These are phyloP conservation scores for Nannospalax galili DNA, from an alignment of 2,113 vertebrate genomes.

Conservation along the genomic window DNA sequence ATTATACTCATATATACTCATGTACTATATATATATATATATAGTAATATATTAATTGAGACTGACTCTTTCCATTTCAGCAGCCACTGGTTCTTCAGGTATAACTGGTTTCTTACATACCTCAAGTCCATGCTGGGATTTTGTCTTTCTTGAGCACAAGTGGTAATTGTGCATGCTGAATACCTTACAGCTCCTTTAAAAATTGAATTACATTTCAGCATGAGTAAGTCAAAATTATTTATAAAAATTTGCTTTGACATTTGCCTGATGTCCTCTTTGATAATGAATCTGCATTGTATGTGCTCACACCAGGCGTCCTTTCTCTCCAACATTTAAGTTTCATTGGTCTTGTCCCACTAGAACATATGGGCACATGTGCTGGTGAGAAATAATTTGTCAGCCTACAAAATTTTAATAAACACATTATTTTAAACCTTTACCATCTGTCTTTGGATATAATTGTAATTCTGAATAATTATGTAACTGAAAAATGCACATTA, in stretches of 20 bases:
- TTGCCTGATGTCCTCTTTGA: background rate
- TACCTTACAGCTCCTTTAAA: background rate
- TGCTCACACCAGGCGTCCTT: background rate
- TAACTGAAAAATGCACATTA: constrained; percentile 32
- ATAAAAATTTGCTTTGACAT: background rate
- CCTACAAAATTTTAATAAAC: constrained; percentile 67
- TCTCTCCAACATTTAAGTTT: background rate
- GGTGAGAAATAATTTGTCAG: constrained; percentile 45
- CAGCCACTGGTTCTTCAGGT: too few species aligned
- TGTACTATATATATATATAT: too few species aligned
- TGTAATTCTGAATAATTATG: constrained; percentile 28
- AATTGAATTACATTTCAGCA: background rate
- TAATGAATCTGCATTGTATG: background rate
- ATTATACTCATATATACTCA: too few species aligned
- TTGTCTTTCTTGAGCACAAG: too few species aligned
- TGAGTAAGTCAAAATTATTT: constrained; percentile 19
- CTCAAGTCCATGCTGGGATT: too few species aligned
- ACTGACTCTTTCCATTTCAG: too few species aligned
- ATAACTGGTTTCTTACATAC: too few species aligned
- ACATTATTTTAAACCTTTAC: constrained; percentile 63
- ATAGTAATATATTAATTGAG: too few species aligned
- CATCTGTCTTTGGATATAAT: constrained; percentile 69
- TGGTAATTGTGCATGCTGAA: background rate
- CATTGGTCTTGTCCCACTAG: background rate
- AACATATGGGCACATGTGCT: constrained; percentile 45